Percentiles rank a stretch among this genome's conserved stretches.
These are phyloP conservation scores for Dasyornis broadbenti DNA, from an alignment of 2,113 vertebrate genomes.

Conservation along the genomic window DNA sequence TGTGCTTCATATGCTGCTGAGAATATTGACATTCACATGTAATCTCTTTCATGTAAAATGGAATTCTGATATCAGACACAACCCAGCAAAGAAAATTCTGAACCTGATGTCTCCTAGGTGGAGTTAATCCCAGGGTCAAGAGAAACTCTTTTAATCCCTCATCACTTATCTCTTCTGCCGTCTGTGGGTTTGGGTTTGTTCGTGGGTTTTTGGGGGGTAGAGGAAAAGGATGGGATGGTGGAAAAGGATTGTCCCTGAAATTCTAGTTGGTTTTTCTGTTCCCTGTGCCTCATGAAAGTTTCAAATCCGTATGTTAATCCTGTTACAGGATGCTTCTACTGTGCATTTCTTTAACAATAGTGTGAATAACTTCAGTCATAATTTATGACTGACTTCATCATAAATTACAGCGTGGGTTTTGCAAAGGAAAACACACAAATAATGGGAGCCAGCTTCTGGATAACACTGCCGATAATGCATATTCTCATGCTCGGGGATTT, in stretches of 20 bases:
- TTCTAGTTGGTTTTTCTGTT: background rate
- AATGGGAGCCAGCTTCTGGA: background rate
- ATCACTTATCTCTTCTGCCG: background rate
- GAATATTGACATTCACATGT: background rate
- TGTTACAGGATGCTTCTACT: background rate
- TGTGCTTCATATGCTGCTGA: background rate
- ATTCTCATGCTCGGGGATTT: background rate
- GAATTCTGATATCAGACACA: background rate
- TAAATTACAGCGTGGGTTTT: background rate
- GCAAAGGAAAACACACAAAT: background rate
- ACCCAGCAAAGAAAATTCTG: background rate
- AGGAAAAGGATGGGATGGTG: background rate
- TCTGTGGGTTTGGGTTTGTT: background rate
- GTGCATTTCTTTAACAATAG: background rate
- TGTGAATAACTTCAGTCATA: background rate
- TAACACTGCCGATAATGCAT: background rate
- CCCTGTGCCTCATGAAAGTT: background rate
- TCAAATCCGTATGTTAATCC: background rate
- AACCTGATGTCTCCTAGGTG: background rate
- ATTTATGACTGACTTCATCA: background rate
- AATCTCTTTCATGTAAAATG: background rate
- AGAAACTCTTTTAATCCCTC: background rate
- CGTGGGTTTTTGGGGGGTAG: background rate
- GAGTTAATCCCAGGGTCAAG: background rate
- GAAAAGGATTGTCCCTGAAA: background rate